phyloP scores from a whole-genome alignment of 2,888 invertebrate genomes.

The Petrolisthes cinctipes region DNA sequence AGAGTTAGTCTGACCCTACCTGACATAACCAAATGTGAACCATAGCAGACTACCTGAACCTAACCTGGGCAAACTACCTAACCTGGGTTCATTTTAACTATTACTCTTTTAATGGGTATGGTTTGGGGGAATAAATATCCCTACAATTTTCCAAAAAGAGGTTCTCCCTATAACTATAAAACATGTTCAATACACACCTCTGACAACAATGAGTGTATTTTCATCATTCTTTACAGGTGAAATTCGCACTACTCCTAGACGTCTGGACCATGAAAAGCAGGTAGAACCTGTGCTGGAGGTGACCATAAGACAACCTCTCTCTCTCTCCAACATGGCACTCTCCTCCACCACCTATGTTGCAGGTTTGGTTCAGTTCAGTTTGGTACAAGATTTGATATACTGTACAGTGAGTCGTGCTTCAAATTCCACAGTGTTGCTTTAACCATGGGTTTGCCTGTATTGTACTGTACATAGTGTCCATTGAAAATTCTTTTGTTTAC shows the following conservation, averaged over 20 bases:
- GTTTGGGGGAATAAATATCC: no score
- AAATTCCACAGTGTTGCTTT: no score
- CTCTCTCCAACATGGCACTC: constrained; percentile 84
- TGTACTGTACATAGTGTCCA: no score
- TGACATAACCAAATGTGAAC: no score
- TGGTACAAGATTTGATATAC: no score
- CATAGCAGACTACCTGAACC: no score
- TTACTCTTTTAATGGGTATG: no score
- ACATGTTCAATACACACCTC: not conserved
- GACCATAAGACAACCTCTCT: constrained; percentile 80
- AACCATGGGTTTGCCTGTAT: no score
- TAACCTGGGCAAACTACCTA: no score
- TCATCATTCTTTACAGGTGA: constrained; percentile 75
- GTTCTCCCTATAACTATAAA: constrained; percentile 69
- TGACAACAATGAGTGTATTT: constrained; percentile 69
- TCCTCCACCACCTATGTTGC: constrained; percentile 72
- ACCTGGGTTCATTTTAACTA: not conserved
- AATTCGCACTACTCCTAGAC: constrained; percentile 86
- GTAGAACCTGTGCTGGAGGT: constrained; percentile 87
- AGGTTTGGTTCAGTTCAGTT: not conserved
- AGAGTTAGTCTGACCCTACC: no score
- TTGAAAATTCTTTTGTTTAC: no score
- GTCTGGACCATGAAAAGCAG: constrained; percentile 90
- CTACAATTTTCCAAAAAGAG: not conserved
- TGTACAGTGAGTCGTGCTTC: no score